These are phyloP conservation scores for Drosophila siamana DNA, from an alignment of 2,888 invertebrate species.

Conservation along the genomic window DNA sequence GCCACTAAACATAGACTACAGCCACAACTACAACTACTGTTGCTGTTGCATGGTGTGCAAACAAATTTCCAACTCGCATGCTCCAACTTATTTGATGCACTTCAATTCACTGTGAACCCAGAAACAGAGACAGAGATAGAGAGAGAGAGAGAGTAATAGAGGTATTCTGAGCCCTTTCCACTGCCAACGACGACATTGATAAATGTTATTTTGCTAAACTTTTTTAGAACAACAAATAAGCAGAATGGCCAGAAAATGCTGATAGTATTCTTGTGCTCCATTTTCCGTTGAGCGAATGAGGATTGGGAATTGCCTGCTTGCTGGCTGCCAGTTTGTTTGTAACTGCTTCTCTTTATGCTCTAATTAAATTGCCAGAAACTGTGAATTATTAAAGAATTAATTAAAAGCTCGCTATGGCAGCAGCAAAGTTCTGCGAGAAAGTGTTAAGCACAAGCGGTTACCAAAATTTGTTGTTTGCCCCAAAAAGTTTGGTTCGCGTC, in stretches of 20 bases:
- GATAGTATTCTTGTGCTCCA: not conserved
- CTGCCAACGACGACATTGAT: slow-evolving; percentile 59
- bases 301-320: slow-evolving; percentile 18
- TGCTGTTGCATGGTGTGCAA: slow-evolving; percentile 30
- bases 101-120: slow-evolving; percentile 46
- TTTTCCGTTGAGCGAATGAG: slow-evolving; percentile 5
- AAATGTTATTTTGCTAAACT: slow-evolving; percentile 69
- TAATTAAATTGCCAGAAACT: slow-evolving; percentile 51
- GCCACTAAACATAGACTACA: slow-evolving; percentile 7
- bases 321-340: not conserved
- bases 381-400: slow-evolving; percentile 62
- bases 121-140: slow-evolving; percentile 26
- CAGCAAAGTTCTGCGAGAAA: slow-evolving; percentile 31
- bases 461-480: slow-evolving; percentile 56
- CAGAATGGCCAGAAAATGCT: slow-evolving; percentile 6
- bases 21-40: not conserved
- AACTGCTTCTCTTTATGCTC: slow-evolving; percentile 31
- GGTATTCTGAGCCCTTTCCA: not conserved
- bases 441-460: slow-evolving; percentile 65
- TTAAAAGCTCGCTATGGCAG: slow-evolving; percentile 43
- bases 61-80: slow-evolving; percentile 68
- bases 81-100: slow-evolving; percentile 70
- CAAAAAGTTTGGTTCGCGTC: slow-evolving; percentile 14
- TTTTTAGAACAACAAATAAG: slow-evolving; percentile 28
- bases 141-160: slow-evolving; percentile 17